phyloP scores from a whole-genome alignment of 2,888 invertebrate species.

The Myopa tessellatipennis region DNA sequence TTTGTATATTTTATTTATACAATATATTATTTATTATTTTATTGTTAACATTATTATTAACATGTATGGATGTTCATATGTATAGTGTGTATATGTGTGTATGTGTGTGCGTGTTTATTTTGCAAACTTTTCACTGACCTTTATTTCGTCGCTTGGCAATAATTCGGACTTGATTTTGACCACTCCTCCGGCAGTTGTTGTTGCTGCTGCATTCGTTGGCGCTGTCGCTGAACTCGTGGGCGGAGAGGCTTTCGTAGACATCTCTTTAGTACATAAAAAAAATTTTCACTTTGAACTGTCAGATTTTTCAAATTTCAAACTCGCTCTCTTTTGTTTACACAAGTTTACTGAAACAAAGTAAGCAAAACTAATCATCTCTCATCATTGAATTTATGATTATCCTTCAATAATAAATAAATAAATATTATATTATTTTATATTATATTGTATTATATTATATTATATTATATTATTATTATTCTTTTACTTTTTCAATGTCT shows the following conservation, averaged over 20 bases:
- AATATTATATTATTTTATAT: too few relatives aligned
- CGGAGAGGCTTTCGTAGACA: slow-evolving; percentile 69
- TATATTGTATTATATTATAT: too few relatives aligned
- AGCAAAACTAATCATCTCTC: background rate
- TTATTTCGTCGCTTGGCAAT: slow-evolving; percentile 77
- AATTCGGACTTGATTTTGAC: slow-evolving; percentile 75
- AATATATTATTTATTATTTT: too few relatives aligned
- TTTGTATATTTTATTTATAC: background rate
- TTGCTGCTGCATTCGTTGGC: slow-evolving; percentile 31
- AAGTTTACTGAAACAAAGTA: background rate
- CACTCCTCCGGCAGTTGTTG: slow-evolving; percentile 47
- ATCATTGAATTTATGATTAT: too few relatives aligned
- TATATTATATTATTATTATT: too few relatives aligned
- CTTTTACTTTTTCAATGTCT: too few relatives aligned
- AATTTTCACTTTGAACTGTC: background rate
- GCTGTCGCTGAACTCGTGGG: slow-evolving; percentile 48
- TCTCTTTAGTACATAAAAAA: background rate
- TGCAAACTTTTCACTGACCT: slow-evolving; percentile 68
- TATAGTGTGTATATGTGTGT: slow-evolving; percentile 1
- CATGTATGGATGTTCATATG: slow-evolving; percentile 11
- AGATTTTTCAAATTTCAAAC: background rate
- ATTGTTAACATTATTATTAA: too few relatives aligned
- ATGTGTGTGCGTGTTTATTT: background rate
- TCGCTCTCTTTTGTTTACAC: background rate
- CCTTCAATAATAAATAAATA: too few relatives aligned